A percentile compares a stretch with the other conserved stretches of the same genome.
Evolutionary conservation across 2,888 invertebrate species (phyloP).

Genomic region (Temnothorax rugatulus): DNA sequence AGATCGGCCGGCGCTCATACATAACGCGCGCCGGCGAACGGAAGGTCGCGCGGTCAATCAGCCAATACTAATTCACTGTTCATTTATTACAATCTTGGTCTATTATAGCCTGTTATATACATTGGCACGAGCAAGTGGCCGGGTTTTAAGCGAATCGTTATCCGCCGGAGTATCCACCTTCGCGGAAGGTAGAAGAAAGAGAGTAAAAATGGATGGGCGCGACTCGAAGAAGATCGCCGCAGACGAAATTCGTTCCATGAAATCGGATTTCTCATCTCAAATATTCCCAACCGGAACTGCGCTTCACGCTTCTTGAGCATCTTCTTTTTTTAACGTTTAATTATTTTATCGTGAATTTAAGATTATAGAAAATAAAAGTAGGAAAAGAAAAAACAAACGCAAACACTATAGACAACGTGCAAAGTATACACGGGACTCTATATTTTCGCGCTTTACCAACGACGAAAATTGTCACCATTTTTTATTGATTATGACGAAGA

Average conservation of each 20-base stretch:
- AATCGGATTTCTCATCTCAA: not conserved
- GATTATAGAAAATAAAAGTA: not conserved
- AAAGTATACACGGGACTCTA: too few relatives aligned
- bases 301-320: not conserved
- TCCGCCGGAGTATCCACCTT: constrained; percentile 20
- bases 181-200: not conserved
- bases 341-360: not conserved
- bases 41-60: constrained; percentile 82
- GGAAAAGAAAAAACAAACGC: not conserved
- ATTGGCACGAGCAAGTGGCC: constrained; percentile 60
- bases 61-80: constrained; percentile 83
- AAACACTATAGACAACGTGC: too few relatives aligned
- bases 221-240: not conserved
- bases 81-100: constrained; percentile 83
- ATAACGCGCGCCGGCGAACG: constrained; percentile 42
- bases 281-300: too few relatives aligned
- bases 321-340: not conserved
- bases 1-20: constrained; percentile 56
- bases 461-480: too few relatives aligned
- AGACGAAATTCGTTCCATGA: not conserved
- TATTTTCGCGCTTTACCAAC: too few relatives aligned
- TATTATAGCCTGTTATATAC: constrained; percentile 75
- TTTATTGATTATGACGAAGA: too few relatives aligned
- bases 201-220: not conserved
- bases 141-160: not conserved